Percentiles rank a stretch among this genome's conserved stretches.
Conservation (phyloP, 2,797 vertebrate species). For the Hydrocynus forskahlii region DNA sequence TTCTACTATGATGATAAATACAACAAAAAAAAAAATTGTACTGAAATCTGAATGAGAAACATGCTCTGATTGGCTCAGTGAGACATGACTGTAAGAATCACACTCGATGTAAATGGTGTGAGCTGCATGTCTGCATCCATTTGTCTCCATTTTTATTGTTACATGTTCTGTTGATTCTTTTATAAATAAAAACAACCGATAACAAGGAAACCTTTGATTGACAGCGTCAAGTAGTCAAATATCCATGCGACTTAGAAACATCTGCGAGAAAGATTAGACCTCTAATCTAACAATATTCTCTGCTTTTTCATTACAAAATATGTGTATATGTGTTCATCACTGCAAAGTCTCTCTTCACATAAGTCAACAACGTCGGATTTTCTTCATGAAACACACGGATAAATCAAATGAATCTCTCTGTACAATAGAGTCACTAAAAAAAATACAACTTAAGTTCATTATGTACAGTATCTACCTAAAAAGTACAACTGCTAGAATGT, state of each 20-base stretch:
- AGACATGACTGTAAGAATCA: conserved; percentile 75
- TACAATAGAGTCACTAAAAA: conserved; percentile 85
- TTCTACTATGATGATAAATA: conserved; percentile 7
- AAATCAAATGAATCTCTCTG: conserved; percentile 79
- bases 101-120: conserved; percentile 75
- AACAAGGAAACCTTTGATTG: conserved; percentile 86
- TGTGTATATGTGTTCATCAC: conserved; percentile 80
- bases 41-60: neutral
- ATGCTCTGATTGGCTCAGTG: conserved; percentile 20
- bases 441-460: conserved; percentile 76
- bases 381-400: conserved; percentile 78
- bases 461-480: conserved; percentile 85
- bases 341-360: conserved; percentile 76
- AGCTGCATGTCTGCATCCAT: conserved; percentile 80
- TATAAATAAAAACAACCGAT: conserved; percentile 79
- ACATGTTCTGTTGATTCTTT: conserved; percentile 70
- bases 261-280: conserved; percentile 88
- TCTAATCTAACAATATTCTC: conserved; percentile 95
- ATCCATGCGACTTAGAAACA: conserved; percentile 97
- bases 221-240: conserved; percentile 91
- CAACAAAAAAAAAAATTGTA: conserved; percentile 40
- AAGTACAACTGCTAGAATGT: conserved; percentile 85
- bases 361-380: conserved; percentile 75
- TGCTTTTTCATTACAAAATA: conserved; percentile 76
- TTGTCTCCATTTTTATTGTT: conserved; percentile 80